phyloP scores from a whole-genome alignment of 2,113 vertebrate genomes.

The Podilymbus podiceps region DNA sequence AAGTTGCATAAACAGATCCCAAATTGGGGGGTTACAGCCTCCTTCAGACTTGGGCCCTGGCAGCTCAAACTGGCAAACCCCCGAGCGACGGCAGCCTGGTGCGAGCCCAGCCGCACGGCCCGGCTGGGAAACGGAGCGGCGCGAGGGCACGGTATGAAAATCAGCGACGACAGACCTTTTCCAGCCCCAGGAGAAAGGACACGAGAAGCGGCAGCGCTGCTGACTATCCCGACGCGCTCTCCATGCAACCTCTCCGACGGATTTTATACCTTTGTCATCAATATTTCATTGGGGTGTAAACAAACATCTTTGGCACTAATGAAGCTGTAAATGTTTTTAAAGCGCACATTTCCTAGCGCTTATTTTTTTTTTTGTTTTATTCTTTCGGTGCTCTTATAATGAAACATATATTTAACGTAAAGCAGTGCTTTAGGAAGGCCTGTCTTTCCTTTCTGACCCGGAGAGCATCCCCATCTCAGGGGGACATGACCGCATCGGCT shows the following conservation, averaged over 20 bases:
- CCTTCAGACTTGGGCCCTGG: background rate
- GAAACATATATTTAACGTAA: background rate
- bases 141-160: accelerated
- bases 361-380: background rate
- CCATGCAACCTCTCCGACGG: accelerated
- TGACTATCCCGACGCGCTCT: accelerated
- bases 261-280: background rate
- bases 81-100: accelerated
- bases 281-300: accelerated
- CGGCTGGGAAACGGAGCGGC: background rate
- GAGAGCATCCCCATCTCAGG: background rate
- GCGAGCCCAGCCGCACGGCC: background rate
- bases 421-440: background rate
- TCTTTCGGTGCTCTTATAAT: background rate
- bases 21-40: background rate
- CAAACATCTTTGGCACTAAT: background rate
- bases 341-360: accelerated
- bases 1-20: background rate
- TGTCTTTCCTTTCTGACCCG: no score
- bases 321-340: background rate
- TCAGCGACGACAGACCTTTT: background rate
- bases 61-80: background rate
- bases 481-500: accelerated
- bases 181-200: background rate
- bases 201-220: accelerated